A percentile compares a stretch with the other conserved stretches of the same genome.
Evolutionary conservation across 2,888 invertebrate species (phyloP).

Genomic region (Anticlea derivata): DNA sequence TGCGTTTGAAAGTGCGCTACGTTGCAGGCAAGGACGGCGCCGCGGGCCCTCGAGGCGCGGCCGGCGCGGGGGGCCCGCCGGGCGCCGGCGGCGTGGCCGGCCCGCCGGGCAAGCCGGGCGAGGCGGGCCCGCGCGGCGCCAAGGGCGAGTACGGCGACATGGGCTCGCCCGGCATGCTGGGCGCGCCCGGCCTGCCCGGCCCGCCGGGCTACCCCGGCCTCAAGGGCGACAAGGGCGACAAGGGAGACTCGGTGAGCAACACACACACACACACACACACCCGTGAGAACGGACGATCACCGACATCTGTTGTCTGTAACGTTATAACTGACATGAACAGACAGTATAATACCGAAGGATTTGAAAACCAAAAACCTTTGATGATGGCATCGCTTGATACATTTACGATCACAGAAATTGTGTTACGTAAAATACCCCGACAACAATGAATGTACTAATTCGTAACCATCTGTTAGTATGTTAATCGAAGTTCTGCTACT

Average conservation of each 20-base stretch:
- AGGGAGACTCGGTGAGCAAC: conserved; percentile 93
- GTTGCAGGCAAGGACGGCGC: conserved; percentile 89
- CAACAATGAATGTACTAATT: too few relatives aligned
- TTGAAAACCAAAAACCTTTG: too few relatives aligned
- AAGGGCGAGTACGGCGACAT: conserved; percentile 96
- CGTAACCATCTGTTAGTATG: too few relatives aligned
- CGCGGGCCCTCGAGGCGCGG: conserved; percentile 88
- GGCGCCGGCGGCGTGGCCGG: conserved; percentile 94
- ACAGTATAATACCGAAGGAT: too few relatives aligned
- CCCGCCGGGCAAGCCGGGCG: conserved; percentile 93
- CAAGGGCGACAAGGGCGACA: conserved; percentile 96
- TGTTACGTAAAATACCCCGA: too few relatives aligned
- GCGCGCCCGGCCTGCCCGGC: conserved; percentile 93
- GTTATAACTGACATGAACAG: too few relatives aligned
- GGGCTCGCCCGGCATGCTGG: conserved; percentile 96
- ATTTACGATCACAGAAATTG: too few relatives aligned
- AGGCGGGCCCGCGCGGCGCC: conserved; percentile 93
- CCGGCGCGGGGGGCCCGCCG: conserved; percentile 89
- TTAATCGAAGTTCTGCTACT: too few relatives aligned
- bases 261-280: not conserved
- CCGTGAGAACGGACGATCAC: too few relatives aligned
- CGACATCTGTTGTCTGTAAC: too few relatives aligned
- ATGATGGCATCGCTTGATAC: too few relatives aligned
- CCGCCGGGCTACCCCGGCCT: conserved; percentile 94
- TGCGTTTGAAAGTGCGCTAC: conserved; percentile 13